Evolutionary conservation across 2,797 vertebrate species (phyloP), one percentile per base, ranked within the genome.

Genomic region (Acanthurus leucopareius): DNA sequence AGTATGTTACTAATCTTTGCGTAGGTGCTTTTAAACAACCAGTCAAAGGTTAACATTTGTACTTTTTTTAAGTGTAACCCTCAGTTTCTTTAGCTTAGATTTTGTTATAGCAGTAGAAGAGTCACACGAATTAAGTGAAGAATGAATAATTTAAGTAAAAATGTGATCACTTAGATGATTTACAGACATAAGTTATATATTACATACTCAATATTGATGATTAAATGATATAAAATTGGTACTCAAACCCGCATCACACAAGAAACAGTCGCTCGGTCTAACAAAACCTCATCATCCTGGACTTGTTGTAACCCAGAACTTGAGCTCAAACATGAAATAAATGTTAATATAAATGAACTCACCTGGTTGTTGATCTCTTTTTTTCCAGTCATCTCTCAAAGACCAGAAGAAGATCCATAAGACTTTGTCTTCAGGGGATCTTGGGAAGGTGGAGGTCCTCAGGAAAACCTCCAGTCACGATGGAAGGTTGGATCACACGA

Each of bases 341-440:
- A 10, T 9, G 1, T 35, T 28, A 0, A 8, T 8, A 2, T 73
- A 3, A 56, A 6, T 52, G 25, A 56, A 64, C 22, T 82, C 19
- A 73, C 57, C 5, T 40, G 38, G 4, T 19, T 69, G 1, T 66
- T 2, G 1, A 52, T 59, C 57, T 80, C 40, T 25, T 82, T 22
- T 25, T 70, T 54, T 75, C 1, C 85, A 94, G 93, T 28, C 85
- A 1, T 90, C 93, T 68, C 93, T 93, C 66, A 93, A 97, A 86
- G 95, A 97, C 75, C 96, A 96, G 91, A 91, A 94, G 69, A 97
- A 96, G 81, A 95, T 98, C 84, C 97, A 98, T 84, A 99, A 99
- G 87, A 96, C 98, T 60, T 96, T 98, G 96, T 99, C 98, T 25
- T 98, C 98, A 62, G 98, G 97, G 82, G 97, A 99, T 83, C 96